phyloP scores from a whole-genome alignment of 1,140 invertebrate genomes.

The Macrocentrus cingulum region DNA sequence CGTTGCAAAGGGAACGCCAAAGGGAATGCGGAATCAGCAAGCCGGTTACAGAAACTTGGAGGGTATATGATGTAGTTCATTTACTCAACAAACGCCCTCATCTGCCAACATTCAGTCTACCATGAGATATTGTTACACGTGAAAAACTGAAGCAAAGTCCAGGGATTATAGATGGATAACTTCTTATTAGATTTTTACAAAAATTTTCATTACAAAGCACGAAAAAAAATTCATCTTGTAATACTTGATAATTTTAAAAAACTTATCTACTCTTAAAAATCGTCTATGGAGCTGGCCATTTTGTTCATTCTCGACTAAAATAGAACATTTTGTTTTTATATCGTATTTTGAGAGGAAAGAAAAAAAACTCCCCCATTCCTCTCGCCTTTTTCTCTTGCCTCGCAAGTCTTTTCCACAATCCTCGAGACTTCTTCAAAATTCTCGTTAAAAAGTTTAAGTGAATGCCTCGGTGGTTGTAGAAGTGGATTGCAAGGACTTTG shows the following conservation, averaged over 20 bases:
- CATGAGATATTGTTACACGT: no score
- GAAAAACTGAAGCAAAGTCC: no score
- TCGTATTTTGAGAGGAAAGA: no score
- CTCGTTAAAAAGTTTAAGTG: slow-evolving; percentile 51
- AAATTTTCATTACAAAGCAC: no score
- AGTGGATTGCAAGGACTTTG: slow-evolving; percentile 28
- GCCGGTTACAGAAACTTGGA: slow-evolving; percentile 10
- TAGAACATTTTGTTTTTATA: no score
- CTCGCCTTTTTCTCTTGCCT: background rate
- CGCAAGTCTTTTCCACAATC: slow-evolving; percentile 23
- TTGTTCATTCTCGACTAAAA: no score
- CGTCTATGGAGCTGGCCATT: no score
- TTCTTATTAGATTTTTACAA: no score
- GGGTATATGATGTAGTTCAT: slow-evolving; percentile 19
- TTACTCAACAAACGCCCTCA: slow-evolving; percentile 10
- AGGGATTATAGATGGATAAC: no score
- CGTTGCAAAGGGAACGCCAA: slow-evolving; percentile 19
- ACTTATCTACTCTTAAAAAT: no score
- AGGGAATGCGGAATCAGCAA: slow-evolving; percentile 18
- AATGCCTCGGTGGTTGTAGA: slow-evolving; percentile 33
- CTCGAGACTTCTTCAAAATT: slow-evolving; percentile 41
- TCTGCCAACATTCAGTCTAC: background rate
- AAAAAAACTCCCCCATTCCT: background rate
- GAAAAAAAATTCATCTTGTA: no score
- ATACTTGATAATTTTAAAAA: no score